A percentile compares a stretch with the other conserved stretches of the same genome.
phyloP scores from a whole-genome alignment of 2,888 invertebrate genomes.

The Nomada flava region DNA sequence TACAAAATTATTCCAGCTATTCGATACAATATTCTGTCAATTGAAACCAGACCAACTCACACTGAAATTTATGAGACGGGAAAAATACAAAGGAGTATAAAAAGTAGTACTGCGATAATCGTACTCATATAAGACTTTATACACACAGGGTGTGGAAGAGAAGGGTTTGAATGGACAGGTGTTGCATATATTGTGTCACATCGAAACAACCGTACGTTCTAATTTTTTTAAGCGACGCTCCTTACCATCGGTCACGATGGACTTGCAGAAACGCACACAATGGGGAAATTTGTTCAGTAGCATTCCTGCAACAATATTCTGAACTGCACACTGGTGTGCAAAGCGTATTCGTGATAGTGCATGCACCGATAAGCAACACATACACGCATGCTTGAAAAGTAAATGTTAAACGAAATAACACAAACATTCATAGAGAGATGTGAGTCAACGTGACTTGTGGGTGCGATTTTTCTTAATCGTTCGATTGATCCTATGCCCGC shows the following conservation, averaged over 20 bases:
- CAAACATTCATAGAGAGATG: slow-evolving; percentile 64
- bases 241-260: slow-evolving; percentile 79
- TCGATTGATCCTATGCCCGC: slow-evolving; percentile 11
- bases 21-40: no score
- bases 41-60: no score
- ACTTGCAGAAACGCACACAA: slow-evolving; percentile 76
- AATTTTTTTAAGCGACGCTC: slow-evolving; percentile 69
- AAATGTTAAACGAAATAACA: slow-evolving; percentile 69
- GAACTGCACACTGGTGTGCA: slow-evolving; percentile 70
- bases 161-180: background rate
- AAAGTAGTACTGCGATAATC: slow-evolving; percentile 17
- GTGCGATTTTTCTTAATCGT: slow-evolving; percentile 24
- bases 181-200: slow-evolving; percentile 38
- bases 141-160: background rate
- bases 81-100: background rate
- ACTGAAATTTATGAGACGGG: no score
- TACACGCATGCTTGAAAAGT: slow-evolving; percentile 78
- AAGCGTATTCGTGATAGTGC: slow-evolving; percentile 76
- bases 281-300: slow-evolving; percentile 70
- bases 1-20: no score
- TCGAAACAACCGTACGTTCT: slow-evolving; percentile 1
- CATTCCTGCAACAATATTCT: slow-evolving; percentile 71
- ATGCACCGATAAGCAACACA: slow-evolving; percentile 79
- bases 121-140: slow-evolving; percentile 9
- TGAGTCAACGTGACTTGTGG: slow-evolving; percentile 39